These are phyloP conservation scores for Pantherophis guttatus DNA, from an alignment of 2,113 vertebrate species.

Conservation along the genomic window DNA sequence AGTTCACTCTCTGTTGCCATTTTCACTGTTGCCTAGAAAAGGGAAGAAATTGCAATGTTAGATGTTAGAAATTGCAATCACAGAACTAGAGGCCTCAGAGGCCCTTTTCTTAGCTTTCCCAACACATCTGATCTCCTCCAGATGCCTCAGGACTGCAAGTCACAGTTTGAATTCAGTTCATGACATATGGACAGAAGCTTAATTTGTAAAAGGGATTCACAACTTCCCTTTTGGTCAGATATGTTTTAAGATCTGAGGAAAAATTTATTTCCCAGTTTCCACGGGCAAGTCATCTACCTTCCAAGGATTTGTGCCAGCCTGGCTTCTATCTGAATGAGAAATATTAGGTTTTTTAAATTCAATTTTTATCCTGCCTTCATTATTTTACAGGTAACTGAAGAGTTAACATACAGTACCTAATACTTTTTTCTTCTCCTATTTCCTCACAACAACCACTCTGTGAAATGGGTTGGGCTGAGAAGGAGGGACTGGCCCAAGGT, in stretches of 20 bases:
- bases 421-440: not conserved
- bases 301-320: not conserved
- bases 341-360: not conserved
- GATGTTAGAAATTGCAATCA: not conserved
- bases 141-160: not conserved
- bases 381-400: not conserved
- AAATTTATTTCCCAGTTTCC: not conserved
- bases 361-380: not conserved
- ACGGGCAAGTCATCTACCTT: not conserved
- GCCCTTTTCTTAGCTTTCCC: not conserved
- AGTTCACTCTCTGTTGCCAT: constrained; percentile 74
- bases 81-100: accelerated
- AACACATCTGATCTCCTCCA: not conserved
- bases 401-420: not conserved
- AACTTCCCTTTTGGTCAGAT: not conserved
- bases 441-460: not conserved
- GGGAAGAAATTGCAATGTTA: not conserved
- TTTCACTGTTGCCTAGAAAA: constrained; percentile 76
- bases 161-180: not conserved
- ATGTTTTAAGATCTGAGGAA: not conserved
- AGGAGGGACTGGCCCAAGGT: not conserved
- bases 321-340: not conserved
- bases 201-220: not conserved
- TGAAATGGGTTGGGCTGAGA: not conserved
- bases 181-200: not conserved